Evolutionary conservation across 2,888 invertebrate species (phyloP).

Genomic region (Harpagoxenus sublaevis): DNA sequence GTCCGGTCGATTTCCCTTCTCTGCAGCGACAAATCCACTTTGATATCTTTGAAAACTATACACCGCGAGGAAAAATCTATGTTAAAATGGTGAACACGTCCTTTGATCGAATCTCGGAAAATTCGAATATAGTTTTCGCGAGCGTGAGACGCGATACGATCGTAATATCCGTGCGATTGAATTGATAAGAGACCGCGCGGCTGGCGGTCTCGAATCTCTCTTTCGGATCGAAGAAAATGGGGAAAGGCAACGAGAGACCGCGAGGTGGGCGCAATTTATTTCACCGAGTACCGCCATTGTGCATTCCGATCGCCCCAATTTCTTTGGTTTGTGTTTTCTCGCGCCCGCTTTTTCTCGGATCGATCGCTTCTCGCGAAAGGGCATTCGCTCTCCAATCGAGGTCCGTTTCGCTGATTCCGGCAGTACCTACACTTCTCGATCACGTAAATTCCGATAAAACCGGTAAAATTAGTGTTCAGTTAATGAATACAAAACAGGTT

Average conservation of each 20-base stretch:
- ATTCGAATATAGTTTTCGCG: slow-evolving; percentile 37
- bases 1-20: neutral
- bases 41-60: slow-evolving; percentile 1
- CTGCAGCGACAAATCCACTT: neutral
- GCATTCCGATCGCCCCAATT: slow-evolving; percentile 56
- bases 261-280: slow-evolving; percentile 73
- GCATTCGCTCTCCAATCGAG: neutral
- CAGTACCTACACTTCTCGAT: slow-evolving; percentile 21
- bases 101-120: neutral
- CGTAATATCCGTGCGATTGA: slow-evolving; percentile 65
- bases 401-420: slow-evolving; percentile 42
- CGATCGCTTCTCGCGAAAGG: slow-evolving; percentile 32
- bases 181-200: slow-evolving; percentile 40
- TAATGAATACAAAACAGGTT: slow-evolving; percentile 43
- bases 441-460: slow-evolving; percentile 28
- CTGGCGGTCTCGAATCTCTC: slow-evolving; percentile 17
- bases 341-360: slow-evolving; percentile 6
- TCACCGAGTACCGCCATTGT: slow-evolving; percentile 66
- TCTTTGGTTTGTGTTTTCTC: slow-evolving; percentile 34
- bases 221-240: slow-evolving; percentile 77
- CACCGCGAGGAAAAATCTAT: neutral
- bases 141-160: slow-evolving; percentile 39
- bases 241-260: slow-evolving; percentile 72
- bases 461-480: slow-evolving; percentile 51
- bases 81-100: slow-evolving; percentile 5